Evolutionary conservation across 1,140 invertebrate species (phyloP).

Genomic region (Dendroctonus valens): DNA sequence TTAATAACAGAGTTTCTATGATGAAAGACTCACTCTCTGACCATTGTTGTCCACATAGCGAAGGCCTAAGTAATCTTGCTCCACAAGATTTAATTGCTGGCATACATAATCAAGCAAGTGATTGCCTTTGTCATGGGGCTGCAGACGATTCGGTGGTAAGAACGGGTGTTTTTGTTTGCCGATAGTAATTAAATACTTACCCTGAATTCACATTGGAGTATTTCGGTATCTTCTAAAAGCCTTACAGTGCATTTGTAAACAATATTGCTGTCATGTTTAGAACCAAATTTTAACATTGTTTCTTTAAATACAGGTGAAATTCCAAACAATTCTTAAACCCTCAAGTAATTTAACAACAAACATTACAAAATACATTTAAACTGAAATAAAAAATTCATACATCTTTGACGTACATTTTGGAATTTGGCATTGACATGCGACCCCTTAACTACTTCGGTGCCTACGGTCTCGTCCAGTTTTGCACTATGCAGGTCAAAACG

Average conservation of each 20-base stretch:
- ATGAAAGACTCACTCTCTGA: constrained; percentile 74
- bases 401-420: too few relatives aligned
- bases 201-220: constrained; percentile 94
- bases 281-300: constrained; percentile 72
- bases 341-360: constrained; percentile 19
- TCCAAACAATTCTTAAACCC: constrained; percentile 18
- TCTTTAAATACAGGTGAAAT: constrained; percentile 11
- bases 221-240: constrained; percentile 91
- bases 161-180: constrained; percentile 3
- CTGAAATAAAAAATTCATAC: too few relatives aligned
- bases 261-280: constrained; percentile 79
- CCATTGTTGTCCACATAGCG: constrained; percentile 90
- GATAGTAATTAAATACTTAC: constrained; percentile 53
- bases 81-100: constrained; percentile 87
- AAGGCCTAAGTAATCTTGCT: constrained; percentile 97
- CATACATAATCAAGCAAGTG: constrained; percentile 92
- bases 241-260: constrained; percentile 92
- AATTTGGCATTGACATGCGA: too few relatives aligned
- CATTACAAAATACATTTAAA: constrained; percentile 19
- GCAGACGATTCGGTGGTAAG: constrained; percentile 48
- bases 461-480: too few relatives aligned
- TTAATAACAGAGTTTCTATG: neutral
- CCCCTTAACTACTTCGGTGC: too few relatives aligned
- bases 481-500: too few relatives aligned
- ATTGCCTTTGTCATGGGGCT: constrained; percentile 92